Conservation (phyloP, 2,113 vertebrate species). For the Bucco capensis region DNA sequence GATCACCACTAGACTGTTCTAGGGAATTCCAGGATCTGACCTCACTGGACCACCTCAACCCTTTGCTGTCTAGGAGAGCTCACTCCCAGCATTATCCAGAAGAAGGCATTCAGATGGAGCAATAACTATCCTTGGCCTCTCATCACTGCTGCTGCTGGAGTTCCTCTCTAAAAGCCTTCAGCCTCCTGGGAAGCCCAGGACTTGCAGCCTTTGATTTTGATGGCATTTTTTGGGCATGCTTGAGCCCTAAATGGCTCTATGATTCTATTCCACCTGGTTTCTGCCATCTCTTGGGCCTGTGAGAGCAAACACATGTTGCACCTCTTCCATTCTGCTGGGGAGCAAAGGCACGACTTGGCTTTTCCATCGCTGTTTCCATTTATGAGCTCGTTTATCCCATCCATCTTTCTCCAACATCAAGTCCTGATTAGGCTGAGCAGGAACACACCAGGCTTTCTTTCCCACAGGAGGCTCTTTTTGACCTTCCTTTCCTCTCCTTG, state of each 20-base stretch:
- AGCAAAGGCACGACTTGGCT: background rate
- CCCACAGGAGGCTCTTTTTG: conserved; percentile 49
- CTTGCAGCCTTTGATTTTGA: background rate
- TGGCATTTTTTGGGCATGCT: background rate
- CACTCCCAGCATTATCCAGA: background rate
- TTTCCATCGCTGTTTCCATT: conserved; percentile 32
- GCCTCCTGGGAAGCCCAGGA: background rate
- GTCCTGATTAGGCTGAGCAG: conserved; percentile 48
- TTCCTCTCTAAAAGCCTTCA: background rate
- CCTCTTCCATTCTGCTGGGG: background rate
- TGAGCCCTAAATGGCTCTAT: background rate
- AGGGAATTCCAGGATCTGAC: background rate
- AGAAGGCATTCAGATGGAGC: background rate
- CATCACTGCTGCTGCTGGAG: background rate
- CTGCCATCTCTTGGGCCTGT: background rate
- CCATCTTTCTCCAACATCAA: conserved; percentile 50
- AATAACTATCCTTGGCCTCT: background rate
- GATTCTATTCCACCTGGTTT: background rate
- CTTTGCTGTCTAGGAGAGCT: background rate
- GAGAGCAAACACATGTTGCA: background rate
- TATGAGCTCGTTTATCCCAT: conserved; percentile 25
- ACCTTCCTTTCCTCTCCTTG: conserved; percentile 66
- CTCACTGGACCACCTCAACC: background rate
- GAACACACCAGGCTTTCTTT: conserved; percentile 26
- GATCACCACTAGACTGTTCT: background rate